A percentile compares a stretch with the other conserved stretches of the same genome.
These are phyloP conservation scores for Aspidoscelis tigris DNA, from an alignment of 2,113 vertebrate genomes.

Conservation along the genomic window DNA sequence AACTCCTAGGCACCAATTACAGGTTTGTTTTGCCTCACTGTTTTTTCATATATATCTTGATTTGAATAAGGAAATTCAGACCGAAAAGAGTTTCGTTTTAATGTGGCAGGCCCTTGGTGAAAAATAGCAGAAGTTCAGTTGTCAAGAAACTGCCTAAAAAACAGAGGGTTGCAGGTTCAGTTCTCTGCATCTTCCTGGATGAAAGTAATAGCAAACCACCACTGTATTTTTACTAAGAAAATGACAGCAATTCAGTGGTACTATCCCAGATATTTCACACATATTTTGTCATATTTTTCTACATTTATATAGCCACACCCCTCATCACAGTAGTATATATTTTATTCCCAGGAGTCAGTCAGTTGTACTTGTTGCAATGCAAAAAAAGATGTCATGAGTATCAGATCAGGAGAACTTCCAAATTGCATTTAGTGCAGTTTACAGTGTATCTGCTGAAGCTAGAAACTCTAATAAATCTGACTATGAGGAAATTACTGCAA, in stretches of 20 bases:
- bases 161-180: too few relatives aligned
- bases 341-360: too few relatives aligned
- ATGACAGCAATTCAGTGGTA: too few relatives aligned
- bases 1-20: neutral
- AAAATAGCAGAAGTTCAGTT: too few relatives aligned
- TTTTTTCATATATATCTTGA: neutral
- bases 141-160: too few relatives aligned
- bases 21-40: too few relatives aligned
- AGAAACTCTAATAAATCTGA: neutral
- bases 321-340: too few relatives aligned
- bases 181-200: too few relatives aligned
- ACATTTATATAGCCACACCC: too few relatives aligned
- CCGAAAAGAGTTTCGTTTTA: neutral
- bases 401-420: neutral
- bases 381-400: neutral
- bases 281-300: too few relatives aligned
- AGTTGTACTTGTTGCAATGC: neutral
- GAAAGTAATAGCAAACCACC: too few relatives aligned
- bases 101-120: neutral
- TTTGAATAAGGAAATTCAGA: neutral
- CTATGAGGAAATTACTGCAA: neutral
- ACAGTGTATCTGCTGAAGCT: neutral
- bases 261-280: neutral
- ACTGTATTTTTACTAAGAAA: too few relatives aligned
- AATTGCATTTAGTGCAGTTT: neutral